These are phyloP conservation scores for Pseudolycoriella hygida DNA, from an alignment of 2,888 invertebrate genomes.

Conservation along the genomic window DNA sequence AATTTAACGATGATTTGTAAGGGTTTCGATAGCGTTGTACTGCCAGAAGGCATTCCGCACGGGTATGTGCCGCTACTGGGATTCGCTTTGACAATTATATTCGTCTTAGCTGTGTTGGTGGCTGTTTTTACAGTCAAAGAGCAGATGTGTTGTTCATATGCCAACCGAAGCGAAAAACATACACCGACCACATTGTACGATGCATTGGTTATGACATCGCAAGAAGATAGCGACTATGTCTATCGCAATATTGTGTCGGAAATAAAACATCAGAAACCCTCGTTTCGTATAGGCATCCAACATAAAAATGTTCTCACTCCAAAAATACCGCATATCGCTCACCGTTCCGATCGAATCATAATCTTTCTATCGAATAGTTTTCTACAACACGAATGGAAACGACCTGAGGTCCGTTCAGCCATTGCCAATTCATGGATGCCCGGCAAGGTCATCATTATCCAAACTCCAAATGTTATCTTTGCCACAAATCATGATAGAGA, in stretches of 20 bases:
- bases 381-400: slow-evolving; percentile 83
- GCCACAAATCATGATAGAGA: slow-evolving; percentile 3
- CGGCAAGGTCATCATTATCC: slow-evolving; percentile 4
- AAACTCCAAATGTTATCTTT: slow-evolving; percentile 3
- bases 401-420: slow-evolving; percentile 59
- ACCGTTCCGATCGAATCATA: slow-evolving; percentile 72
- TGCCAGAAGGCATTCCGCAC: slow-evolving; percentile 41
- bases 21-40: slow-evolving; percentile 9
- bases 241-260: slow-evolving; percentile 68
- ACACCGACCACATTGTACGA: slow-evolving; percentile 38
- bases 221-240: slow-evolving; percentile 80
- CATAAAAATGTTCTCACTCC: slow-evolving; percentile 49
- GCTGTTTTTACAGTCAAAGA: slow-evolving; percentile 72
- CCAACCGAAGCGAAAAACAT: neutral
- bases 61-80: slow-evolving; percentile 71
- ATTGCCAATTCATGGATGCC: slow-evolving; percentile 5
- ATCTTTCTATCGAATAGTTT: slow-evolving; percentile 77
- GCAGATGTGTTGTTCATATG: slow-evolving; percentile 38
- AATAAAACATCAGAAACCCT: slow-evolving; percentile 65
- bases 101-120: slow-evolving; percentile 57
- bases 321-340: slow-evolving; percentile 63
- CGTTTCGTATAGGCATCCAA: slow-evolving; percentile 72
- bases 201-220: slow-evolving; percentile 83
- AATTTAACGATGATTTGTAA: slow-evolving; percentile 27
- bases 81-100: slow-evolving; percentile 57